These are phyloP conservation scores for Upupa epops DNA, from an alignment of 2,113 vertebrate species.

Conservation along the genomic window DNA sequence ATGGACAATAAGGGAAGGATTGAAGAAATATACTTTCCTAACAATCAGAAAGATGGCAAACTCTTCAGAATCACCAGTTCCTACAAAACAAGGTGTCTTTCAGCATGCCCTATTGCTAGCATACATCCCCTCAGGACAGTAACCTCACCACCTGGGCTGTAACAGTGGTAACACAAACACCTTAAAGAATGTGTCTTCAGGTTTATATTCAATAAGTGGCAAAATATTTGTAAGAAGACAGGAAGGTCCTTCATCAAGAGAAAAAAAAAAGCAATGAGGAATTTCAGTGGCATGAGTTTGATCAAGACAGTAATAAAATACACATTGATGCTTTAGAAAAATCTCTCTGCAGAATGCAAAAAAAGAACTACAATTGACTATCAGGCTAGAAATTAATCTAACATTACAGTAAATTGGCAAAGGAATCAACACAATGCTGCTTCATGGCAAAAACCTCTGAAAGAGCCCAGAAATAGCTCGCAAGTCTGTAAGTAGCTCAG, in stretches of 20 bases:
- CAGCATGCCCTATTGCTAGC: background rate
- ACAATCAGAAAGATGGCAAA: background rate
- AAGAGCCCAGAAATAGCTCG: background rate
- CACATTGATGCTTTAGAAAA: background rate
- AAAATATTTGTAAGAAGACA: background rate
- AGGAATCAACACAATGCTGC: background rate
- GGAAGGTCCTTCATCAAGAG: background rate
- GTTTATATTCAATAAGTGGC: background rate
- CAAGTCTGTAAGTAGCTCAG: background rate
- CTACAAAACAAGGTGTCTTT: background rate
- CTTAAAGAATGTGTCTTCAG: background rate
- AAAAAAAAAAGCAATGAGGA: accelerated
- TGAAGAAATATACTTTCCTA: background rate
- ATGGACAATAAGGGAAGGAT: background rate
- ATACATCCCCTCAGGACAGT: background rate
- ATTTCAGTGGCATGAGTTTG: background rate
- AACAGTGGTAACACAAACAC: background rate
- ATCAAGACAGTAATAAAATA: background rate
- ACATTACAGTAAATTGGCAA: background rate
- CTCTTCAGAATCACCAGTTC: background rate
- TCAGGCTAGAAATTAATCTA: background rate
- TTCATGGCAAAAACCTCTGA: background rate
- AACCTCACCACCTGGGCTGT: background rate
- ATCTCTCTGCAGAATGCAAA: background rate
- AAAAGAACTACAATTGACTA: background rate